These are phyloP conservation scores for Phalacrocorax brasilianus DNA, from an alignment of 2,113 vertebrate genomes.

Conservation along the genomic window DNA sequence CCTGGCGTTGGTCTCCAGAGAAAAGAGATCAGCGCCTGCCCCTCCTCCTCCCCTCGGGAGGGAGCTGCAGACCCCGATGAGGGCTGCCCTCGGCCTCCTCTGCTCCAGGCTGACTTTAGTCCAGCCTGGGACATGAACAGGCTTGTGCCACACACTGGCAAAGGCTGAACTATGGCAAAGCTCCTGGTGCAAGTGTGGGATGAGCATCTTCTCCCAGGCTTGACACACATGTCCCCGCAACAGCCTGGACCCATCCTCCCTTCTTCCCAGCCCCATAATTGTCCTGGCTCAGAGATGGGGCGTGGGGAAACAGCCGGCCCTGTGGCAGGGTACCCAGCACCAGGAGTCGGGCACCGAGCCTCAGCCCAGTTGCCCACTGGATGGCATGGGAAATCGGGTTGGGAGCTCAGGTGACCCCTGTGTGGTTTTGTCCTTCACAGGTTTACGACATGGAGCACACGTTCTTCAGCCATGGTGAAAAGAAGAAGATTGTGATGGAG, in stretches of 20 bases:
- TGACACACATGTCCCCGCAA: accelerated
- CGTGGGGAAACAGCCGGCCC: no score
- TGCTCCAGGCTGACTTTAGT: neutral
- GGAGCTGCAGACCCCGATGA: no score
- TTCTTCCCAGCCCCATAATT: neutral
- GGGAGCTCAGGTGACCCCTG: neutral
- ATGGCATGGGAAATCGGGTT: accelerated
- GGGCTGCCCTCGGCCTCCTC: no score
- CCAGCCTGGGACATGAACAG: neutral
- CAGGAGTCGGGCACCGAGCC: neutral
- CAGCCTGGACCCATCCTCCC: neutral
- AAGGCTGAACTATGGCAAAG: neutral
- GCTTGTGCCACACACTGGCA: neutral
- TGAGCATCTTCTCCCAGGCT: neutral
- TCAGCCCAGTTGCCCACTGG: accelerated
- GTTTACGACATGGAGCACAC: slow-evolving; percentile 88
- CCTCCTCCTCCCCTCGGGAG: no score
- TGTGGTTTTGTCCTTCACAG: slow-evolving; percentile 59
- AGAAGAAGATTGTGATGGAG: slow-evolving; percentile 89
- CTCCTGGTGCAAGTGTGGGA: neutral
- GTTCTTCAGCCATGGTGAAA: slow-evolving; percentile 83
- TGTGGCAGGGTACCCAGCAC: no score
- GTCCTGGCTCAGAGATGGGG: no score
- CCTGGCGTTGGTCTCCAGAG: no score
- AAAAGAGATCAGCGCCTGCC: no score